phyloP scores from a whole-genome alignment of 2,113 vertebrate genomes.

The Poeciliopsis turrubarensis region DNA sequence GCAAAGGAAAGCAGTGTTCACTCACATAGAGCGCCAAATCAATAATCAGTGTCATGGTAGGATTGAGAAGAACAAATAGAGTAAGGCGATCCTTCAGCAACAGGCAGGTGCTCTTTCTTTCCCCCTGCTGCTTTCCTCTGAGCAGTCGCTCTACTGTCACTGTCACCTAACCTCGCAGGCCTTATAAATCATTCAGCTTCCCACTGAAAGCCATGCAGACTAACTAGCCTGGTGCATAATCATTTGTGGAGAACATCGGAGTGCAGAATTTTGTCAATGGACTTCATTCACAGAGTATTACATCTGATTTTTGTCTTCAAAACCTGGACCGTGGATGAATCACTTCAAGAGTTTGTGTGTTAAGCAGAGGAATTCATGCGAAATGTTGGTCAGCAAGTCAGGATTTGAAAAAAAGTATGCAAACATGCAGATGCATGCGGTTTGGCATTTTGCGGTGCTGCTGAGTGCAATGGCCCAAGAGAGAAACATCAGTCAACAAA shows the following conservation, averaged over 20 bases:
- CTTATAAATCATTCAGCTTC: constrained; percentile 78
- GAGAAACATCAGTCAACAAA: constrained; percentile 36
- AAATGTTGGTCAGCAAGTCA: background rate
- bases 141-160: constrained; percentile 44
- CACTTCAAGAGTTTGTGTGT: background rate
- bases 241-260: background rate
- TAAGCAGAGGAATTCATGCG: background rate
- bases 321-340: constrained; percentile 12
- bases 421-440: constrained; percentile 11
- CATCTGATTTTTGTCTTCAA: constrained; percentile 10
- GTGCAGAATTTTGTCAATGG: constrained; percentile 1
- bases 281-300: background rate
- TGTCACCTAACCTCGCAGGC: constrained; percentile 68
- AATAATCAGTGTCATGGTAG: constrained; percentile 73
- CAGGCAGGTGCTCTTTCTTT: constrained; percentile 39
- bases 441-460: constrained; percentile 20
- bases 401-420: constrained; percentile 21
- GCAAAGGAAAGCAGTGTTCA: constrained; percentile 58
- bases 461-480: constrained; percentile 32
- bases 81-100: constrained; percentile 67
- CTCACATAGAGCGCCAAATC: constrained; percentile 52
- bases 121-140: constrained; percentile 37
- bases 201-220: constrained; percentile 64
- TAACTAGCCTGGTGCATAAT: constrained; percentile 18
- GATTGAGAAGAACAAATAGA: constrained; percentile 58